Percentiles rank a stretch among this genome's conserved stretches.
These are phyloP conservation scores for Stigmatopora argus DNA, from an alignment of 2,113 vertebrate genomes.

Conservation along the genomic window DNA sequence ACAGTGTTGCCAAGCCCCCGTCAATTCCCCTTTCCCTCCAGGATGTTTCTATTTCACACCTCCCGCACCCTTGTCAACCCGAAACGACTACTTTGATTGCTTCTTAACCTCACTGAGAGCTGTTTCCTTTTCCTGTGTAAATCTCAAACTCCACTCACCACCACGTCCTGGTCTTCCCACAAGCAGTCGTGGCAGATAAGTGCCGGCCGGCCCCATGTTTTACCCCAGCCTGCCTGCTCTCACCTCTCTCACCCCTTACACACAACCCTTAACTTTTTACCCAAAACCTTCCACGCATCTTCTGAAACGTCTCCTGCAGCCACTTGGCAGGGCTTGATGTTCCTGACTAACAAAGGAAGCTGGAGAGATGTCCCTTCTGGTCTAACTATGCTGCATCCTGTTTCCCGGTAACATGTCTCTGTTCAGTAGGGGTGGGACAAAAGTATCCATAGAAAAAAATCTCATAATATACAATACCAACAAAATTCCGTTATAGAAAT, in stretches of 20 bases:
- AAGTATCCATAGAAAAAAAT: too few relatives aligned
- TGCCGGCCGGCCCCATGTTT: slow-evolving; percentile 18
- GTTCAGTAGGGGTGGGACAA: neutral
- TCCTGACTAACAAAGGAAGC: slow-evolving; percentile 37
- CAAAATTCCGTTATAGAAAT: too few relatives aligned
- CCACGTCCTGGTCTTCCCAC: slow-evolving; percentile 44
- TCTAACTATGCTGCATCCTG: slow-evolving; percentile 36
- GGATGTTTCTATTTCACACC: slow-evolving; percentile 4
- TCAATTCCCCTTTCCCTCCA: slow-evolving; percentile 32
- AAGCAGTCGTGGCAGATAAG: slow-evolving; percentile 38
- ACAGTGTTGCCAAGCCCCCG: slow-evolving; percentile 52
- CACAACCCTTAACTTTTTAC: slow-evolving; percentile 22
- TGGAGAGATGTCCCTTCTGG: slow-evolving; percentile 32
- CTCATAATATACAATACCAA: too few relatives aligned
- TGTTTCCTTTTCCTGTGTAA: slow-evolving; percentile 26
- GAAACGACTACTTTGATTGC: slow-evolving; percentile 44
- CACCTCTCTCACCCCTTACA: slow-evolving; percentile 17
- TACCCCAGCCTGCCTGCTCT: slow-evolving; percentile 29
- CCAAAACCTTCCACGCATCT: slow-evolving; percentile 20
- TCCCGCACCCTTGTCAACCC: slow-evolving; percentile 11
- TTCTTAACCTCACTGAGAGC: slow-evolving; percentile 61
- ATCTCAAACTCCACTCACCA: slow-evolving; percentile 14
- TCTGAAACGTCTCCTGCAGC: slow-evolving; percentile 11
- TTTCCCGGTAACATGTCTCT: slow-evolving; percentile 38
- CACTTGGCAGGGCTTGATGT: slow-evolving; percentile 32